A percentile compares a stretch with the other conserved stretches of the same genome.
phyloP scores from a whole-genome alignment of 1,140 invertebrate genomes.

The Gerris buenoi region DNA sequence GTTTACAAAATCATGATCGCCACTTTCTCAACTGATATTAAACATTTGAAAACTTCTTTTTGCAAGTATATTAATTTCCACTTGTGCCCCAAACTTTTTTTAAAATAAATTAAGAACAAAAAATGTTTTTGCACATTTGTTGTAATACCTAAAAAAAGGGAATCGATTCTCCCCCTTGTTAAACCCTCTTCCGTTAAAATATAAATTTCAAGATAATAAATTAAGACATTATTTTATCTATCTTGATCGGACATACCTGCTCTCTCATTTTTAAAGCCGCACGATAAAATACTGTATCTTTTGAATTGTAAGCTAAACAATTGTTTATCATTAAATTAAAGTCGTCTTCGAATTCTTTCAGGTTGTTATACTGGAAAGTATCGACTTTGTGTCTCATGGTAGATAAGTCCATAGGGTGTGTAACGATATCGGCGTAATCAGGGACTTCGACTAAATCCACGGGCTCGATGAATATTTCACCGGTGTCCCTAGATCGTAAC shows the following conservation, averaged over 20 bases:
- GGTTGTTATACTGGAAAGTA: slow-evolving; percentile 38
- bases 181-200: too few relatives aligned
- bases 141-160: not conserved
- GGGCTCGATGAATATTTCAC: slow-evolving; percentile 82
- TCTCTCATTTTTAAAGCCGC: slow-evolving; percentile 77
- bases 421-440: slow-evolving; percentile 83
- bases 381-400: slow-evolving; percentile 64
- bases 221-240: too few relatives aligned
- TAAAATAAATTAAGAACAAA: too few relatives aligned
- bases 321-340: slow-evolving; percentile 90
- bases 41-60: too few relatives aligned
- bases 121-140: too few relatives aligned
- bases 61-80: too few relatives aligned
- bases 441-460: slow-evolving; percentile 81
- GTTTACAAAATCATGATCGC: too few relatives aligned
- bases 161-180: not conserved
- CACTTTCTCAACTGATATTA: too few relatives aligned
- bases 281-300: slow-evolving; percentile 72
- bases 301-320: slow-evolving; percentile 86
- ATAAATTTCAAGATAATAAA: too few relatives aligned
- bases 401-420: slow-evolving; percentile 88
- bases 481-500: slow-evolving; percentile 61
- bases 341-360: slow-evolving; percentile 71
- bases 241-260: slow-evolving; percentile 43
- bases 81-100: too few relatives aligned